phyloP scores from a whole-genome alignment of 1,140 invertebrate species.

The Zaprionus africanus region DNA sequence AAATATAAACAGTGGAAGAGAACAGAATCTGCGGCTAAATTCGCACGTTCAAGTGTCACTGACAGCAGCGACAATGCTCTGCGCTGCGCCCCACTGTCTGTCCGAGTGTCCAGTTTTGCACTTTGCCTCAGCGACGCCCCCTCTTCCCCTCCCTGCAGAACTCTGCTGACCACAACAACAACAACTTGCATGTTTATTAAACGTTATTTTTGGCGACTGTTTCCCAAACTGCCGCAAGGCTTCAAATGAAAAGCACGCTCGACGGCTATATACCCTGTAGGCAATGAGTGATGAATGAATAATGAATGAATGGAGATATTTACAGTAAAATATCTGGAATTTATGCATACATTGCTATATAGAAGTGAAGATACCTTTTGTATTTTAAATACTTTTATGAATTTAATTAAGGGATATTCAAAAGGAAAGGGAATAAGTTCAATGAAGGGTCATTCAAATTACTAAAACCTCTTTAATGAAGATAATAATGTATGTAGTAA shows the following conservation, averaged over 20 bases:
- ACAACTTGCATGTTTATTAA: slow-evolving; percentile 33
- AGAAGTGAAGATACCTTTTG: too few species aligned
- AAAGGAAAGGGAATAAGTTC: too few species aligned
- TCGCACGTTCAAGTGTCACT: slow-evolving; percentile 61
- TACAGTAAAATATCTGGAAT: too few species aligned
- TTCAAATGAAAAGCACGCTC: background rate
- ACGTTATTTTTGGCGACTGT: slow-evolving; percentile 25
- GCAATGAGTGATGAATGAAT: background rate
- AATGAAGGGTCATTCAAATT: too few species aligned
- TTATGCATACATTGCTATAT: too few species aligned
- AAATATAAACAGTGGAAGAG: slow-evolving; percentile 1
- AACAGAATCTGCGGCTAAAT: slow-evolving; percentile 57
- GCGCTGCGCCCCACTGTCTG: slow-evolving; percentile 38
- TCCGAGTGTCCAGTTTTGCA: slow-evolving; percentile 40
- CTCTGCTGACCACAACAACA: background rate
- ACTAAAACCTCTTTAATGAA: too few species aligned
- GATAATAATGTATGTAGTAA: too few species aligned
- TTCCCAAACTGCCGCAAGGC: background rate
- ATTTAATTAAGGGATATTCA: too few species aligned
- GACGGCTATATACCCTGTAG: background rate
- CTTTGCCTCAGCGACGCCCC: slow-evolving; percentile 28
- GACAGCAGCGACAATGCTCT: slow-evolving; percentile 41
- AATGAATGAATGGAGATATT: too few species aligned
- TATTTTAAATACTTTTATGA: too few species aligned
- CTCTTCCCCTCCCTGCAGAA: background rate